Evolutionary conservation across 2,113 vertebrate genomes (phyloP).

Genomic region (Pomatostomus ruficeps): DNA sequence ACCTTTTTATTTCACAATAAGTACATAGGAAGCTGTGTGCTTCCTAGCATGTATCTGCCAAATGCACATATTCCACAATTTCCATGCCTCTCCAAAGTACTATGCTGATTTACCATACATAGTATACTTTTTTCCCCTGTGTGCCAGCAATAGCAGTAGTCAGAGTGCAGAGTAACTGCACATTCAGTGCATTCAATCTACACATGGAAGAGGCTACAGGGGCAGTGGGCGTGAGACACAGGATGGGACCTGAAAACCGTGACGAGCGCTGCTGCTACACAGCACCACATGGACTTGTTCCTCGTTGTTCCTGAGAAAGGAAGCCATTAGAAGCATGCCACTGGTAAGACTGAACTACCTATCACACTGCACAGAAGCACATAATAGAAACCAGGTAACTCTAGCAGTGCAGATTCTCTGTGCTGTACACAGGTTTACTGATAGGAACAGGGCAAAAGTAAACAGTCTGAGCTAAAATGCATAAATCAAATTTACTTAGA

Average conservation of each 20-base stretch:
- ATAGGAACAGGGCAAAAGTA: not conserved
- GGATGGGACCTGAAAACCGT: not conserved
- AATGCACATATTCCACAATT: not conserved
- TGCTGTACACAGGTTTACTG: not conserved
- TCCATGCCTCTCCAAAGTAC: not conserved
- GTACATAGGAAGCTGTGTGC: not conserved
- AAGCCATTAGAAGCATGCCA: not conserved
- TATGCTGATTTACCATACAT: not conserved
- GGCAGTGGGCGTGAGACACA: fast-evolving
- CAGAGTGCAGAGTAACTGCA: not conserved
- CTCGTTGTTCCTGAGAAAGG: not conserved
- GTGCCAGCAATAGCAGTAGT: not conserved
- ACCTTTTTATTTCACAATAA: not conserved
- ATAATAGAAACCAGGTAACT: not conserved
- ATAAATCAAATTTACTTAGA: not conserved
- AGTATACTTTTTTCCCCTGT: not conserved
- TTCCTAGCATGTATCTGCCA: not conserved
- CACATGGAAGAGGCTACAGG: not conserved
- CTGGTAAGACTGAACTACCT: not conserved
- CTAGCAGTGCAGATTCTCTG: not conserved
- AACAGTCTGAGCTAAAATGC: not conserved
- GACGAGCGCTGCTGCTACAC: not conserved
- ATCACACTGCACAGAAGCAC: fast-evolving
- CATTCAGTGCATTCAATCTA: not conserved
- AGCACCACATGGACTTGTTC: not conserved